Evolutionary conservation across 2,113 vertebrate species (phyloP), one percentile per base, ranked within the genome.

Genomic region (Cettia cetti): DNA sequence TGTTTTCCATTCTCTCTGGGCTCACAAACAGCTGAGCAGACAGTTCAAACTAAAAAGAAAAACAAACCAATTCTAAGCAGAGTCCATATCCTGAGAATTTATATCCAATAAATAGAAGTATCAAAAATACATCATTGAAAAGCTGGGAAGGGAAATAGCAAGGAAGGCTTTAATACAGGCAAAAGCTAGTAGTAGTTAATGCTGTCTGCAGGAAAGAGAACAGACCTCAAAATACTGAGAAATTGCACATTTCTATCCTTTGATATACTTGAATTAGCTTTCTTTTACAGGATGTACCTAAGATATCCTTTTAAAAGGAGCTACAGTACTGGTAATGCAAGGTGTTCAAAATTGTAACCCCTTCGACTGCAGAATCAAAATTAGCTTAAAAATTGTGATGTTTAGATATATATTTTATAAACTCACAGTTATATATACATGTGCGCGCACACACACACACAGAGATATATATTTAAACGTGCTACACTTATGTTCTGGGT

Each of bases 1-100:
- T 89, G 64, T 92, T 96, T 91, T 92, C 78, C 72, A 26, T 92
- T 78, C 72, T 95, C 76, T 83, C 70, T 78, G 95, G 85, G 57
- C 92, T 91, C 5, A 1, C 60, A 89, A 84, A 89, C 60, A 96
- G 72, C 71, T 68, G 68, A 93, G 47, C 52, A 66, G 80, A 90
- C 2, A 13, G 75, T 76, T 91, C 50, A 88, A 68, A 72, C 57
- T 26, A 56, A 57, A 82, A 92, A 92, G 89, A 87, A 92, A 94
- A 92, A 76, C 61, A 95, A 86, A 85, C 22, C 45, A 33, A 49
- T 82, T 96, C 45, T 68, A 65, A 60, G 79, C 33, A 27, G 30
- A 63, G 35, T 23, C 59, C 39, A 39, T 28, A 44, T 33, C 65
- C 77, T 42, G 31, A 84, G 75, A 86, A 71, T 72, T 93, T 92